Conservation (phyloP, 1,140 invertebrate species). For the Dermatophagoides farinae region DNA sequence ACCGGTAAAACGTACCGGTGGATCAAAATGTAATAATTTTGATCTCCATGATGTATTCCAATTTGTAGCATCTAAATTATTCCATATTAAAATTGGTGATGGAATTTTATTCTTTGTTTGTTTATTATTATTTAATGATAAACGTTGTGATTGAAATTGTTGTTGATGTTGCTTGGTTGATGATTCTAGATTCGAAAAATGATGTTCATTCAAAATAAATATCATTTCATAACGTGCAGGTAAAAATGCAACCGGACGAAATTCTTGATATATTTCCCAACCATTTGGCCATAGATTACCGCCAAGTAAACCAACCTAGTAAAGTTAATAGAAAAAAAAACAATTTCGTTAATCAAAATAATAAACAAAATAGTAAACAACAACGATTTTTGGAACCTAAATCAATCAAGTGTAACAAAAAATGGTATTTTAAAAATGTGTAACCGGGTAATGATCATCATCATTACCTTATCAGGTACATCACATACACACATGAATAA, state of each 20-base stretch:
- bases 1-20: slow-evolving; percentile 1
- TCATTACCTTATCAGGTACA: too few relatives aligned
- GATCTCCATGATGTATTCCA: slow-evolving; percentile 9
- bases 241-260: slow-evolving; percentile 6
- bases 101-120: too few relatives aligned
- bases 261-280: slow-evolving; percentile 7
- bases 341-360: not conserved
- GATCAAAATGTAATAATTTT: not conserved
- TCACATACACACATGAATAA: too few relatives aligned
- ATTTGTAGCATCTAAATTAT: not conserved
- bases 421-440: not conserved
- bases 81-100: not conserved
- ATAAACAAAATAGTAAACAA: not conserved
- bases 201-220: not conserved
- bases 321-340: not conserved
- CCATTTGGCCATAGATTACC: slow-evolving; percentile 13
- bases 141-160: too few relatives aligned
- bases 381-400: not conserved
- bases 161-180: not conserved
- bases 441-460: too few relatives aligned
- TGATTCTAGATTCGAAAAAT: not conserved
- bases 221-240: slow-evolving; percentile 7
- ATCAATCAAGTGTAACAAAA: not conserved
- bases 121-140: too few relatives aligned
- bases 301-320: slow-evolving; percentile 5